Evolutionary conservation across 2,888 invertebrate species (phyloP).

Genomic region (Oxystoma pomonae): DNA sequence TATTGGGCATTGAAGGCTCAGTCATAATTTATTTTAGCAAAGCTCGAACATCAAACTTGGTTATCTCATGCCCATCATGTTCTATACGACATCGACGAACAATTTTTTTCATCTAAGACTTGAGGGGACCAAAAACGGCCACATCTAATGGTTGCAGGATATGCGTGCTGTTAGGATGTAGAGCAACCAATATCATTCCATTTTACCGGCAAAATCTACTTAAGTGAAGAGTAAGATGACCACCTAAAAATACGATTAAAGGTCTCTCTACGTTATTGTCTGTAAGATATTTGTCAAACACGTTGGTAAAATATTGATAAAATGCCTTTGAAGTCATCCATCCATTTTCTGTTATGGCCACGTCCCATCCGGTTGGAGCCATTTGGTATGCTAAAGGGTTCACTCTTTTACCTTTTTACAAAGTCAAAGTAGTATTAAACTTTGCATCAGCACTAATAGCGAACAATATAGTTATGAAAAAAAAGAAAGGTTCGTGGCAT

Average conservation of each 20-base stretch:
- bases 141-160: constrained; percentile 14
- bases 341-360: constrained; percentile 10
- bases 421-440: constrained; percentile 4
- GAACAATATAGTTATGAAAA: constrained; percentile 10
- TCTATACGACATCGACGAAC: not conserved
- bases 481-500: too few species aligned
- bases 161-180: constrained; percentile 10
- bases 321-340: constrained; percentile 12
- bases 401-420: constrained; percentile 9
- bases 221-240: constrained; percentile 34
- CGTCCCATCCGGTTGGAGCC: constrained; percentile 5
- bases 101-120: not conserved
- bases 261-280: constrained; percentile 1
- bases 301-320: constrained; percentile 13
- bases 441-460: constrained; percentile 7
- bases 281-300: constrained; percentile 8
- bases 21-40: constrained; percentile 6
- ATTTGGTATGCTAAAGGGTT: not conserved
- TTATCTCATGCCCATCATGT: constrained; percentile 5
- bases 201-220: constrained; percentile 28
- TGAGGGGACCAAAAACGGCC: constrained; percentile 7
- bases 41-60: constrained; percentile 8
- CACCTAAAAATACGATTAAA: constrained; percentile 23
- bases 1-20: constrained; percentile 4
- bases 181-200: constrained; percentile 28